Evolutionary conservation across 2,113 vertebrate genomes (phyloP), one percentile per base, ranked within the genome.

Genomic region (Hassar affinis): DNA sequence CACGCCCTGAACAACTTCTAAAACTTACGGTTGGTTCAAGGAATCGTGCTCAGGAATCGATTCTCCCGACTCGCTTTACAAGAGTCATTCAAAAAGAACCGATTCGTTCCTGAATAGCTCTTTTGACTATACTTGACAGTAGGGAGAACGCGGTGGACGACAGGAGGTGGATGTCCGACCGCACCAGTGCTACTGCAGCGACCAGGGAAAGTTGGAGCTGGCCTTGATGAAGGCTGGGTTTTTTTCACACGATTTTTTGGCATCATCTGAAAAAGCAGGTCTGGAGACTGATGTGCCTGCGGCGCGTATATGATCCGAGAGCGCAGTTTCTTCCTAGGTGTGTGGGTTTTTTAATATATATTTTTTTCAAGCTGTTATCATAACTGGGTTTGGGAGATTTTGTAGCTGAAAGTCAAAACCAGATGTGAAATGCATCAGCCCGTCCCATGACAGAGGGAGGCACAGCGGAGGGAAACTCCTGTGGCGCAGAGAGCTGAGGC

Each of bases 381-480:
- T 54, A 77, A 79, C 4, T 14, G 18, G 15, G 22, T 1, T 61
- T 42, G 8, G 11, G 22, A 20, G 51, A 42, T 68, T 52, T 35
- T 27, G 27, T n/a, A 56, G 35, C 64, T 81, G 64, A 35, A 54
- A 69, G 45, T 57, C 17, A 11, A 22, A 76, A 33, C 7, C 49
- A 38, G 42, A 35, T 35, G 27, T 71, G 59, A 78, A 57, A 79
- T 84, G 84, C 80, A 77, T 68, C 59, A 51, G 11, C 74, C 74
- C 35, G 51, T 86, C 83, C 57, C 79, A 79, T 68, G 78, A 86
- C 74, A 78, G 78, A 35, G 75, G 69, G 78, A 35, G 75, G 69
- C 45, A 45, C 62, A 51, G 54, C 33, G 80, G 75, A 77, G 83
- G 20, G 74, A 27, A 76, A 76, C 38, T 75, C 52, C 38, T 62